phyloP scores from a whole-genome alignment of 2,113 vertebrate species.

The Trematomus loennbergii region DNA sequence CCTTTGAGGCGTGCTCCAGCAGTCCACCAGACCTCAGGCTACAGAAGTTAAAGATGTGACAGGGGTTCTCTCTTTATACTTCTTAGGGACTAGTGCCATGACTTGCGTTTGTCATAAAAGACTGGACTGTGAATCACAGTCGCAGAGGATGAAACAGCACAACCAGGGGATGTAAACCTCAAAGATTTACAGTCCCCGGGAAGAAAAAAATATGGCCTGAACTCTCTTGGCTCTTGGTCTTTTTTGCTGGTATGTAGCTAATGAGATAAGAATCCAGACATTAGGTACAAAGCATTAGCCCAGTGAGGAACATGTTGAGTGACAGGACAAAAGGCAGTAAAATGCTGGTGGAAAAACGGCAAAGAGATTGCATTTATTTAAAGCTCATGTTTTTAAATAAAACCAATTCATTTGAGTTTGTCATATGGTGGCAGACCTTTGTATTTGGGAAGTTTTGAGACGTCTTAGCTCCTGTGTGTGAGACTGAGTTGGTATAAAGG shows the following conservation, averaged over 20 bases:
- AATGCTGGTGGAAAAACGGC: conserved; percentile 30
- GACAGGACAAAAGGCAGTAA: conserved; percentile 54
- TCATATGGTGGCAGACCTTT: conserved; percentile 5
- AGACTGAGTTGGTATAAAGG: conserved; percentile 17
- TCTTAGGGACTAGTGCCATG: conserved; percentile 27
- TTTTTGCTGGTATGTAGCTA: conserved; percentile 38
- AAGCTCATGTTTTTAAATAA: not conserved
- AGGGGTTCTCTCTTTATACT: conserved; percentile 35
- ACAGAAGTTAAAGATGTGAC: conserved; percentile 49
- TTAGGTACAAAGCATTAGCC: conserved; percentile 53
- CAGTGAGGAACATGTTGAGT: conserved; percentile 58
- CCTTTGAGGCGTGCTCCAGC: conserved; percentile 30
- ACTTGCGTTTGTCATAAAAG: conserved; percentile 50
- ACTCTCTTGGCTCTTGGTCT: conserved; percentile 46
- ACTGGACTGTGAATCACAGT: conserved; percentile 53
- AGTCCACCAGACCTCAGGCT: conserved; percentile 18
- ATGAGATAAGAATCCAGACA: conserved; percentile 61
- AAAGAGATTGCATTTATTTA: conserved; percentile 29
- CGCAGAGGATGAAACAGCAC: conserved; percentile 47
- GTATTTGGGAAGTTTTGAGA: conserved; percentile 27
- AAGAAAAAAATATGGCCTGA: conserved; percentile 24
- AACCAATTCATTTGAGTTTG: not conserved
- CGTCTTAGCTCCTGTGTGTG: conserved; percentile 8
- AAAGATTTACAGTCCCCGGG: conserved; percentile 47
- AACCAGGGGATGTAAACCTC: conserved; percentile 48